These are phyloP conservation scores for Zygogramma bicolorata DNA, from an alignment of 2,888 invertebrate species.

Conservation along the genomic window DNA sequence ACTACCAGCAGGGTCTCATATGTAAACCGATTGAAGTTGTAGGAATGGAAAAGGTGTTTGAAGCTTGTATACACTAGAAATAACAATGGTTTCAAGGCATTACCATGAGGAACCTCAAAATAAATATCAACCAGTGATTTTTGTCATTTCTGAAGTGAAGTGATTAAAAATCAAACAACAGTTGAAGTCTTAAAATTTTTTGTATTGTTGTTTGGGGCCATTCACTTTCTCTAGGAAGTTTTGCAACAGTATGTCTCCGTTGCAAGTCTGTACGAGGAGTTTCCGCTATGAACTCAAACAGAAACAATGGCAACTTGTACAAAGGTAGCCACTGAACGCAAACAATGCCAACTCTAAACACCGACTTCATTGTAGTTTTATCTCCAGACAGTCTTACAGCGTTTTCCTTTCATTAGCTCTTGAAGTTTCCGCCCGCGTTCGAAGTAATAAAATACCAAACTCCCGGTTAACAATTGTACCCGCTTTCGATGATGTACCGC, in stretches of 20 bases:
- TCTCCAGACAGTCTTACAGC: constrained; percentile 3
- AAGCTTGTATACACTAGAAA: too few species aligned
- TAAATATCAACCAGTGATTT: too few species aligned
- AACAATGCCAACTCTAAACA: background rate
- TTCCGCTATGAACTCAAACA: background rate
- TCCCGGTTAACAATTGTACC: constrained; percentile 6
- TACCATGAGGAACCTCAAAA: too few species aligned
- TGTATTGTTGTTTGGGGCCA: background rate
- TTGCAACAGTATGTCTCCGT: background rate
- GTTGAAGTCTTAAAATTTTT: too few species aligned
- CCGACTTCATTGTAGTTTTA: constrained; percentile 1
- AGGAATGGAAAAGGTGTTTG: too few species aligned
- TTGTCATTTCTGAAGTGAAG: too few species aligned
- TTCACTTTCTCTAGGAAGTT: background rate
- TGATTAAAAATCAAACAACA: too few species aligned
- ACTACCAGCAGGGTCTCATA: too few species aligned
- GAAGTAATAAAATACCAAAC: constrained; percentile 16
- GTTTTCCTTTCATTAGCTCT: constrained; percentile 14
- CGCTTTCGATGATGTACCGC: constrained; percentile 1
- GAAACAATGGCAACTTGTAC: constrained; percentile 1
- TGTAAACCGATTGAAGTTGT: too few species aligned
- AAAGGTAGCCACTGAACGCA: background rate
- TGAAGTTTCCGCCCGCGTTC: constrained; percentile 3
- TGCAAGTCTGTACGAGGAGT: background rate
- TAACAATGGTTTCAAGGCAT: too few species aligned